Conservation (phyloP, 1,140 invertebrate genomes). For the Drosophila quadrilineata region DNA sequence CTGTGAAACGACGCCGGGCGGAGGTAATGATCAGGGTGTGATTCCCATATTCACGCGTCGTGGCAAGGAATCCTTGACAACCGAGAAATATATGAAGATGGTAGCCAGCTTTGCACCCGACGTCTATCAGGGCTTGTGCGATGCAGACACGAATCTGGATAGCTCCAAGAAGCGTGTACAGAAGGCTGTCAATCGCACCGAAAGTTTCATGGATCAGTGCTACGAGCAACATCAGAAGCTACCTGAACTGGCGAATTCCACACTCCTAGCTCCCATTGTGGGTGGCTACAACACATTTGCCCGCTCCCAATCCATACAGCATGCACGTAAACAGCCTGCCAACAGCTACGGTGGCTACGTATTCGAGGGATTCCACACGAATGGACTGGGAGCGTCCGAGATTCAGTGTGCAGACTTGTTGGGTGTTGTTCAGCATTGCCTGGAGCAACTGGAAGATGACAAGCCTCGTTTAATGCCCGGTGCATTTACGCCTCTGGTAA, state of each 20-base stretch:
- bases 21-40: constrained; percentile 86
- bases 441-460: constrained; percentile 85
- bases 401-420: constrained; percentile 83
- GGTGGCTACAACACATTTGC: constrained; percentile 86
- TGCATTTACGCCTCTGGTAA: constrained; percentile 85
- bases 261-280: constrained; percentile 85
- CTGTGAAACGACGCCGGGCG: constrained; percentile 83
- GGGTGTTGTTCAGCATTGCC: constrained; percentile 84
- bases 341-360: constrained; percentile 85
- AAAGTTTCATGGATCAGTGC: constrained; percentile 84
- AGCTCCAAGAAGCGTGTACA: constrained; percentile 86
- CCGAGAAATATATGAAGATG: constrained; percentile 86
- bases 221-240: constrained; percentile 84
- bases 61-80: constrained; percentile 86
- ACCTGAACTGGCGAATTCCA: constrained; percentile 79
- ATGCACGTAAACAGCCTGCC: constrained; percentile 83
- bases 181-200: constrained; percentile 86
- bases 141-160: constrained; percentile 88
- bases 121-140: constrained; percentile 89
- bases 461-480: constrained; percentile 86
- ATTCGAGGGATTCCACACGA: constrained; percentile 90
- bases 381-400: constrained; percentile 83
- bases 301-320: constrained; percentile 85
- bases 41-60: constrained; percentile 88
- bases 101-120: constrained; percentile 90